Base-by-base conservation (phyloP, 2,113 vertebrate species). In the Gopherus flavomarginatus region DNA sequence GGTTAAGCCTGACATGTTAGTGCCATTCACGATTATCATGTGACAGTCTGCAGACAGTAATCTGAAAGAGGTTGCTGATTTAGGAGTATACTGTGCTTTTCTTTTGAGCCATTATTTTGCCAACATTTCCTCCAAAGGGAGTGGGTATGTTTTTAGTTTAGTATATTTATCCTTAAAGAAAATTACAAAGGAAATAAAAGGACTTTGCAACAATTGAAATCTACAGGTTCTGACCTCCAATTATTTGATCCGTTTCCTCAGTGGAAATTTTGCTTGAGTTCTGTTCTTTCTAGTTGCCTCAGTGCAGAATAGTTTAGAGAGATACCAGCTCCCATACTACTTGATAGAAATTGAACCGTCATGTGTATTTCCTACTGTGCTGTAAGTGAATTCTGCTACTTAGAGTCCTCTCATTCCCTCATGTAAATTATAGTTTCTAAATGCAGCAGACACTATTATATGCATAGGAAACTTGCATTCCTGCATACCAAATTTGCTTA, bases 211-310 rank as follows among this genome's bases (percentile, higher is more conserved):
- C 81, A 49, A 0, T 26, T 24, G 93, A 19, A 26, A 79, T n/a
- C 80, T 81, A 80, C n/a, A 93, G 93, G 87, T 13, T 96, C 62
- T 77, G 90, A 65, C 94, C 94, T 94, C 81, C 81, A 26, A 83
- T 26, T 19, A 2, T 21, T 29, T 56, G 90, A 42, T 83, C 1
- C 0, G 56, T 91, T 92, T 92, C 54, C 77, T 78, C 80, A 0
- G 6, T 54, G 47, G 88, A 89, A 93, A 83, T n/a, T 86, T 8
- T 78, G 47, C 53, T 53, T 72, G 77, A 29, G 31, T 29, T 47
- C 8, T 22, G 11, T 2, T 3, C 47, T 81, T 42, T 22, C 2
- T 6, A 50, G 80, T 21, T 27, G 91, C 42, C 11, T 11, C 3
- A 49, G 13, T 29, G 69, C 3, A 12, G 75, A 3, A 35, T 38